phyloP scores from a whole-genome alignment of 30 jellyfish, hydroid and myxozoan species.

The Calvadosia cruxmelitensis region DNA sequence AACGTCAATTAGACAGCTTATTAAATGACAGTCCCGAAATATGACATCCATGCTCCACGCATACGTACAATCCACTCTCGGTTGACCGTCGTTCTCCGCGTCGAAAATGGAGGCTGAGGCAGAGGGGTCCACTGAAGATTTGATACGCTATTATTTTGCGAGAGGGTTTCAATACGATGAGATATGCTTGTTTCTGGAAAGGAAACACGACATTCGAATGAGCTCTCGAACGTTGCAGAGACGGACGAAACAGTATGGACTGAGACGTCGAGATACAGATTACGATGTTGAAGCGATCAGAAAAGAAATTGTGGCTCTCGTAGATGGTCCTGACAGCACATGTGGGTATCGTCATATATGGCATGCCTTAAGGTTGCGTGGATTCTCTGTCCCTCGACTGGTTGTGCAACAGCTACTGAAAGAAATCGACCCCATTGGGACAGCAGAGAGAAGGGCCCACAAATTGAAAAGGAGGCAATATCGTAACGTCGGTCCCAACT shows the following conservation, averaged over 20 bases:
- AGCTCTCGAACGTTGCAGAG: constrained; percentile 6
- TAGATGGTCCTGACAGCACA: constrained; percentile 14
- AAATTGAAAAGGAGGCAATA: constrained; percentile 8
- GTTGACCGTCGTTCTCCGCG: no score
- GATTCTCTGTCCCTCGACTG: constrained; percentile 15
- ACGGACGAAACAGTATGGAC: constrained; percentile 10
- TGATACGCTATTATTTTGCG: constrained; percentile 8
- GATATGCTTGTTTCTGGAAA: constrained; percentile 3
- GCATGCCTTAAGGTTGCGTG: constrained; percentile 21
- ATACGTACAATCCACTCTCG: no score
- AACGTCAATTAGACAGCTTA: no score
- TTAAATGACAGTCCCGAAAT: no score
- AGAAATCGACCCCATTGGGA: constrained; percentile 37
- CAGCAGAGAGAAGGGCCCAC: background rate
- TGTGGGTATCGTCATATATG: constrained; percentile 16
- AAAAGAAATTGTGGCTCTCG: background rate
- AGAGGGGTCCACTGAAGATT: constrained; percentile 2
- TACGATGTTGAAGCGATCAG: constrained; percentile 16
- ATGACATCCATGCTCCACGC: no score
- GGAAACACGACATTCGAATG: constrained; percentile 8
- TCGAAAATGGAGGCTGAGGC: constrained; percentile 9
- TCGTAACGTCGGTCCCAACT: constrained; percentile 15
- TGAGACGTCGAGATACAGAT: constrained; percentile 9
- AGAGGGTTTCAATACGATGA: constrained; percentile 7
- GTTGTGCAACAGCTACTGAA: constrained; percentile 6